Evolutionary conservation across 2,888 invertebrate species (phyloP).

Genomic region (Sabellastarte sp.): DNA sequence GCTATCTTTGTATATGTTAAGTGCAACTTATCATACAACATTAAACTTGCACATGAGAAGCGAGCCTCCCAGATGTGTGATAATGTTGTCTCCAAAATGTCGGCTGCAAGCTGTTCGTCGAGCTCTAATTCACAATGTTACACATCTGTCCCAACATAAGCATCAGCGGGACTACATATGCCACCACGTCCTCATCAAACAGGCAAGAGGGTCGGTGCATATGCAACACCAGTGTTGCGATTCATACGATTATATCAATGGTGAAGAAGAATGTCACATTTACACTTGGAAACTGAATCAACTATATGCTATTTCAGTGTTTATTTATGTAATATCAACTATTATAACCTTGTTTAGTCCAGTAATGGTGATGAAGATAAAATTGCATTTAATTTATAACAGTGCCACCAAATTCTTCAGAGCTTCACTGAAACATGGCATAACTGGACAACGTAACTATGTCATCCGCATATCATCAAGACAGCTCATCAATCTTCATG

Average conservation of each 20-base stretch:
- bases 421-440: slow-evolving; percentile 34
- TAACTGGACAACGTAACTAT: slow-evolving; percentile 36
- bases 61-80: slow-evolving; percentile 21
- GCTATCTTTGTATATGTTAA: slow-evolving; percentile 29
- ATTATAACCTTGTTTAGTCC: slow-evolving; percentile 31
- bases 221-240: slow-evolving; percentile 30
- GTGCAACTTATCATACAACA: no score
- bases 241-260: slow-evolving; percentile 19
- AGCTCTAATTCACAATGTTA: slow-evolving; percentile 25
- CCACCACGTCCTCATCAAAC: slow-evolving; percentile 26
- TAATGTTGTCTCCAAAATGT: slow-evolving; percentile 27
- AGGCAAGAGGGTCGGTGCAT: slow-evolving; percentile 6
- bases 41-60: slow-evolving; percentile 16
- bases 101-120: slow-evolving; percentile 26
- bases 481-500: slow-evolving; percentile 32
- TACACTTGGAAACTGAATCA: slow-evolving; percentile 18
- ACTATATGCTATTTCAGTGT: slow-evolving; percentile 13
- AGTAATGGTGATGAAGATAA: slow-evolving; percentile 25
- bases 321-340: slow-evolving; percentile 26
- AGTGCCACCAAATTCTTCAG: slow-evolving; percentile 33
- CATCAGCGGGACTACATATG: slow-evolving; percentile 26
- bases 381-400: slow-evolving; percentile 26
- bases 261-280: slow-evolving; percentile 16
- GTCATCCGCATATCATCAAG: slow-evolving; percentile 33
- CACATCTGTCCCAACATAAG: slow-evolving; percentile 14